Evolutionary conservation across 2,888 invertebrate genomes (phyloP).

Genomic region (Microdon myrmicae): DNA sequence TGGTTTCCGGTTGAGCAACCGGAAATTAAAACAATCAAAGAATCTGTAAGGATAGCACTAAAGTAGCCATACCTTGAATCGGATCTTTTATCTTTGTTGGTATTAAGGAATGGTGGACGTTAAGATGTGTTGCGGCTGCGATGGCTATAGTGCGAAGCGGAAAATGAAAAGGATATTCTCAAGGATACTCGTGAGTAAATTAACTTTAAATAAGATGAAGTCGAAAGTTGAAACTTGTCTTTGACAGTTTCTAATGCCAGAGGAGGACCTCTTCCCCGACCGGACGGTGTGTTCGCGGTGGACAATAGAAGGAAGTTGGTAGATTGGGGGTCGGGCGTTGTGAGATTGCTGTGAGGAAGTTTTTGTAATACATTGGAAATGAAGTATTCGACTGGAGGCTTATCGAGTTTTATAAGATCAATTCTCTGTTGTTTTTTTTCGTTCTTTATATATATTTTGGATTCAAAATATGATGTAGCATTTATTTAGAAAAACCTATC

Average conservation of each 20-base stretch:
- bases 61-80: slow-evolving; percentile 38
- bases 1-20: slow-evolving; percentile 41
- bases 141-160: slow-evolving; percentile 9
- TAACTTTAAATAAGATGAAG: slow-evolving; percentile 38
- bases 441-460: too few species aligned
- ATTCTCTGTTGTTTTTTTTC: too few species aligned
- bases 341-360: too few species aligned
- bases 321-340: too few species aligned
- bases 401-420: too few species aligned
- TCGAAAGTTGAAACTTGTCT: slow-evolving; percentile 28
- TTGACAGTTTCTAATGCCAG: slow-evolving; percentile 45
- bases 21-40: slow-evolving; percentile 53
- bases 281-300: too few species aligned
- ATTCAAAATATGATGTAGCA: too few species aligned
- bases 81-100: not conserved
- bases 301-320: too few species aligned
- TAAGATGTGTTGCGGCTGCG: not conserved
- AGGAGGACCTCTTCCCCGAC: too few species aligned
- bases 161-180: slow-evolving; percentile 49
- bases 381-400: too few species aligned
- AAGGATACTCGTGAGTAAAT: slow-evolving; percentile 45
- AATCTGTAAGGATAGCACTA: slow-evolving; percentile 41
- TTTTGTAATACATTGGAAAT: too few species aligned
- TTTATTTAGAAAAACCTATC: too few species aligned
- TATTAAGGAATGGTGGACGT: slow-evolving; percentile 2